Conservation (phyloP, 2,888 invertebrate genomes). For the Axea sp. region DNA sequence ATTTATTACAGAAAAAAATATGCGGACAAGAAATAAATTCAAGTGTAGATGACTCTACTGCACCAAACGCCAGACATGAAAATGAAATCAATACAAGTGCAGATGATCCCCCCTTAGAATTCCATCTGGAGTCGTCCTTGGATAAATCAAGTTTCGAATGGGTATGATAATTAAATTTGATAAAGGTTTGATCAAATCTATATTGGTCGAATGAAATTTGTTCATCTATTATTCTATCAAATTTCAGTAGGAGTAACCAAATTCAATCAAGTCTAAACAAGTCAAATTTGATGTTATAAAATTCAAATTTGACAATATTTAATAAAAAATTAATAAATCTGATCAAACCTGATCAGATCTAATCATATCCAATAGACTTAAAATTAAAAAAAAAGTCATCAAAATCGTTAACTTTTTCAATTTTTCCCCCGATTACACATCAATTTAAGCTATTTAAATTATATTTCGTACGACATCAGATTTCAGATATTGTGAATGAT, state of each 20-base stretch:
- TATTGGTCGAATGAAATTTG: not conserved
- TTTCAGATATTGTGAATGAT: conserved; percentile 82
- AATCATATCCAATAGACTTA: not conserved
- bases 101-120: conserved; percentile 7
- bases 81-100: conserved; percentile 6
- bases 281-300: not conserved
- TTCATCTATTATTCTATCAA: not conserved
- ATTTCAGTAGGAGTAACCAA: not conserved
- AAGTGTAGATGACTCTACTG: conserved; percentile 1
- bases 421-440: too few relatives aligned
- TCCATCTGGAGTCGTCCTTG: conserved; percentile 23
- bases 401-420: too few relatives aligned
- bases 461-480: conserved; percentile 70
- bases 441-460: too few relatives aligned
- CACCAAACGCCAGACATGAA: not conserved
- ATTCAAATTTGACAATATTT: too few relatives aligned
- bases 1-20: conserved; percentile 32
- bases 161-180: conserved; percentile 25
- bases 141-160: conserved; percentile 14
- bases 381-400: too few relatives aligned
- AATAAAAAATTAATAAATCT: too few relatives aligned
- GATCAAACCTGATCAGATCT: conserved; percentile 7
- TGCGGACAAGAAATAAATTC: conserved; percentile 8
- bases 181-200: conserved; percentile 2
- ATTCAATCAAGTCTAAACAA: not conserved